Evolutionary conservation across 30 jellyfish, hydroid and myxozoan species (phyloP).

Genomic region (Cassiopea andromeda): DNA sequence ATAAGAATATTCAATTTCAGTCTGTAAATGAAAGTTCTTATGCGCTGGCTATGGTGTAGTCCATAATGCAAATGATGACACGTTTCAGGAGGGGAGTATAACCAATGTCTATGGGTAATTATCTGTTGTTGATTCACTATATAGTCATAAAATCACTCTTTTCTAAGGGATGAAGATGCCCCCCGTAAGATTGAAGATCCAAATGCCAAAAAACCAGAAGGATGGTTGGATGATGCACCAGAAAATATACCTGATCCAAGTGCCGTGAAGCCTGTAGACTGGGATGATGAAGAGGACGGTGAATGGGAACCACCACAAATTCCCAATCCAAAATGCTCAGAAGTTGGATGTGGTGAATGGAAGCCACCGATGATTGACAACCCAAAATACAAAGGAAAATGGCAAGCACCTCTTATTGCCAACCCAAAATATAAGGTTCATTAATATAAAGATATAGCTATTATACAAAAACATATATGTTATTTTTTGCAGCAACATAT

Average conservation of each 20-base stretch:
- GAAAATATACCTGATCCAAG: constrained; percentile 94
- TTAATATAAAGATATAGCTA: neutral
- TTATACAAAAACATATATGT: too few species aligned
- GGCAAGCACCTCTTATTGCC: constrained; percentile 89
- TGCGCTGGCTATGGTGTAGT: too few species aligned
- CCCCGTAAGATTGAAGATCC: constrained; percentile 87
- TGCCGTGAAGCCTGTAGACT: constrained; percentile 96
- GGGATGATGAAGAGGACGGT: constrained; percentile 99
- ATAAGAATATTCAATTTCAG: too few species aligned
- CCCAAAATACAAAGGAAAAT: constrained; percentile 97
- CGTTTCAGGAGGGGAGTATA: too few species aligned
- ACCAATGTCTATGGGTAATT: too few species aligned
- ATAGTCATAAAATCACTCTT: too few species aligned
- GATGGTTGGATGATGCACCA: constrained; percentile 99
- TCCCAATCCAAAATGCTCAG: constrained; percentile 94
- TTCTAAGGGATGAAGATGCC: constrained; percentile 96
- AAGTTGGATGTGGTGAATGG: constrained; percentile 99
- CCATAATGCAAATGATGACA: too few species aligned
- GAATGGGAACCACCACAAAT: constrained; percentile 99
- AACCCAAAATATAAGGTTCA: constrained; percentile 95
- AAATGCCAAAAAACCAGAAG: constrained; percentile 90
- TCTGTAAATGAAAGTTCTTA: too few species aligned
- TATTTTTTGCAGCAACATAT: too few species aligned
- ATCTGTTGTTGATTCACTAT: too few species aligned
- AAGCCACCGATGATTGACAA: constrained; percentile 85